Percentiles rank a stretch among this genome's conserved stretches.
These are phyloP conservation scores for Struthidea cinerea DNA, from an alignment of 2,113 vertebrate species.

Conservation along the genomic window DNA sequence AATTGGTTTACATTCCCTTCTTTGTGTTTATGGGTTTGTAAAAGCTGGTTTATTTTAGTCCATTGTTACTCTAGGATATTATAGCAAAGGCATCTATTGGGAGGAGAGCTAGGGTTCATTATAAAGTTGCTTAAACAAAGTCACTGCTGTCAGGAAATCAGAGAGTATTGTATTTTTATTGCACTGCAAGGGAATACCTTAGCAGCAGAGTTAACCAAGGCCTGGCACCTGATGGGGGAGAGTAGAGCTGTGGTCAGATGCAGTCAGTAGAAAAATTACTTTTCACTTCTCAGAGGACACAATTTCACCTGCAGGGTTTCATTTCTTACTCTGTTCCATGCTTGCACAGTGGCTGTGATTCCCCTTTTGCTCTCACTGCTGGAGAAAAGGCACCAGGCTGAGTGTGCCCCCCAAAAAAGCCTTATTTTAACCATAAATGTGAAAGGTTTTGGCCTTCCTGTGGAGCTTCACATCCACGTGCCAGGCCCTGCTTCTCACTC, in stretches of 20 bases:
- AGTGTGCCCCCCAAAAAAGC: background rate
- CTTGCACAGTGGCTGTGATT: background rate
- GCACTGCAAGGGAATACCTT: background rate
- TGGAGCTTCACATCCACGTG: background rate
- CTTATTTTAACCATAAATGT: background rate
- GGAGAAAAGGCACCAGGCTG: background rate
- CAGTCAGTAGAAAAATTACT: constrained; percentile 36
- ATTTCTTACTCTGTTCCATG: background rate
- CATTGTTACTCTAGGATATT: constrained; percentile 10
- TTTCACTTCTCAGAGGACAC: constrained; percentile 27
- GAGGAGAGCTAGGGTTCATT: constrained; percentile 5
- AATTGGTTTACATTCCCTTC: constrained; percentile 62
- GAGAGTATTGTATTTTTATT: background rate
- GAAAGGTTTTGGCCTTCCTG: background rate
- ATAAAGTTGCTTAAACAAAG: constrained; percentile 41
- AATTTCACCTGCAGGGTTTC: constrained; percentile 14
- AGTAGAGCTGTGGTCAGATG: background rate
- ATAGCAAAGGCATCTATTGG: constrained; percentile 4
- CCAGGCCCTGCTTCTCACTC: background rate
- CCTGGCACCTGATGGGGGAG: background rate
- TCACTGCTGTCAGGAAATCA: background rate
- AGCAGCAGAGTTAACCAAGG: background rate
- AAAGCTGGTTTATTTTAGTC: constrained; percentile 53
- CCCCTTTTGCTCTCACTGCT: background rate
- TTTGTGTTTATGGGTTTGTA: constrained; percentile 58